These are phyloP conservation scores for Coremacera marginata DNA, from an alignment of 2,888 invertebrate species.

Conservation along the genomic window DNA sequence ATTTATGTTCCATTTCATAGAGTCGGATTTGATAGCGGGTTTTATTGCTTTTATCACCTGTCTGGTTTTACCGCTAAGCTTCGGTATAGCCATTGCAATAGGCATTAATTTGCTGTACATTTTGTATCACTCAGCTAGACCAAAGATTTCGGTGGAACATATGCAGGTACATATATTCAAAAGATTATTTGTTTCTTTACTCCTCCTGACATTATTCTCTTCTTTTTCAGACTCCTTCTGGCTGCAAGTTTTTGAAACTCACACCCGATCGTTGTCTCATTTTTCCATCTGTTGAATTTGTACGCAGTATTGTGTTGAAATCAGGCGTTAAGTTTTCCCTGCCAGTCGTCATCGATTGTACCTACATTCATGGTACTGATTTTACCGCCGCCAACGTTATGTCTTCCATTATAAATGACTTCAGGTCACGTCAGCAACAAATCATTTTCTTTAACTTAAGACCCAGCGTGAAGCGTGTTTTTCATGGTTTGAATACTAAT, in stretches of 20 bases:
- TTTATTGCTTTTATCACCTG: constrained; percentile 87
- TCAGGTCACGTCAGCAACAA: constrained; percentile 79
- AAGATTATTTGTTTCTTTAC: background rate
- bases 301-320: constrained; percentile 85
- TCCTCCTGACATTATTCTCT: background rate
- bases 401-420: constrained; percentile 80
- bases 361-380: constrained; percentile 89
- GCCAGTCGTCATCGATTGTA: constrained; percentile 88
- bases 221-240: constrained; percentile 72
- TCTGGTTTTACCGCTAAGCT: constrained; percentile 84
- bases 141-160: constrained; percentile 84
- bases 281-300: constrained; percentile 93
- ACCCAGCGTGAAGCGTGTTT: constrained; percentile 84
- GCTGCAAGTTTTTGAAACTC: constrained; percentile 82
- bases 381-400: constrained; percentile 88
- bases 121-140: constrained; percentile 87
- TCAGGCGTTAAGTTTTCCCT: constrained; percentile 75
- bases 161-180: constrained; percentile 72
- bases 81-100: constrained; percentile 88
- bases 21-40: constrained; percentile 88
- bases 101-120: constrained; percentile 86
- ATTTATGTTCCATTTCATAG: constrained; percentile 69
- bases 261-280: constrained; percentile 90
- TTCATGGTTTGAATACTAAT: constrained; percentile 74
- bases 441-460: constrained; percentile 88